These are phyloP conservation scores for Campoletis sonorensis DNA, from an alignment of 1,140 invertebrate species.

Conservation along the genomic window DNA sequence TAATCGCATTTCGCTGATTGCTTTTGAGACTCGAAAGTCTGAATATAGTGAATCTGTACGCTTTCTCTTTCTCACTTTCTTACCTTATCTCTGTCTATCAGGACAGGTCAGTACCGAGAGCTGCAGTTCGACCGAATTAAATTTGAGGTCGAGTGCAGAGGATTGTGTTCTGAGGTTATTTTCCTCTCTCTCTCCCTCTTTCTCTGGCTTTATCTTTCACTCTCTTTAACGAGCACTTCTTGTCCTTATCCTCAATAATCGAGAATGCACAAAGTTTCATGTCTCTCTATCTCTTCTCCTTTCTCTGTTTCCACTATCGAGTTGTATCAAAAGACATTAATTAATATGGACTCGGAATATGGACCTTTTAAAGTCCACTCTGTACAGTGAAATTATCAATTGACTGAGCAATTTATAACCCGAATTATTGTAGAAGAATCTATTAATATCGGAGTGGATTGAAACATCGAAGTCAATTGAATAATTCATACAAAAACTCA, in stretches of 20 bases:
- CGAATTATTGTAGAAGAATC: background rate
- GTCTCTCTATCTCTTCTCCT: background rate
- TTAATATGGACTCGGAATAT: constrained; percentile 6
- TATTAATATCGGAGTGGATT: background rate
- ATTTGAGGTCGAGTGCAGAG: constrained; percentile 40
- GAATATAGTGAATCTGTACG: constrained; percentile 26
- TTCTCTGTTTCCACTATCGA: background rate
- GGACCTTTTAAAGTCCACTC: background rate
- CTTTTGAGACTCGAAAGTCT: constrained; percentile 36
- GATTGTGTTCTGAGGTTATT: constrained; percentile 33
- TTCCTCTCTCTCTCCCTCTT: background rate
- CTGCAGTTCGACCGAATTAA: constrained; percentile 37
- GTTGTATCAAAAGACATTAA: background rate
- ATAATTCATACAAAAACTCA: background rate
- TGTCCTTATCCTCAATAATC: constrained; percentile 13
- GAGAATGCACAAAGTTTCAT: constrained; percentile 2
- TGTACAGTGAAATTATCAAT: background rate
- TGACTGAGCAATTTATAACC: background rate
- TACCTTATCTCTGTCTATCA: background rate
- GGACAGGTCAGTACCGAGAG: constrained; percentile 16
- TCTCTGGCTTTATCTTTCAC: background rate
- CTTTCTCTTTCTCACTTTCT: constrained; percentile 33
- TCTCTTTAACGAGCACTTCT: background rate
- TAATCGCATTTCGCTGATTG: constrained; percentile 41
- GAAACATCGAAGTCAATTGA: background rate